A percentile compares a stretch with the other conserved stretches of the same genome.
Conservation (phyloP, 1,140 invertebrate species). For the Camponotus pennsylvanicus region DNA sequence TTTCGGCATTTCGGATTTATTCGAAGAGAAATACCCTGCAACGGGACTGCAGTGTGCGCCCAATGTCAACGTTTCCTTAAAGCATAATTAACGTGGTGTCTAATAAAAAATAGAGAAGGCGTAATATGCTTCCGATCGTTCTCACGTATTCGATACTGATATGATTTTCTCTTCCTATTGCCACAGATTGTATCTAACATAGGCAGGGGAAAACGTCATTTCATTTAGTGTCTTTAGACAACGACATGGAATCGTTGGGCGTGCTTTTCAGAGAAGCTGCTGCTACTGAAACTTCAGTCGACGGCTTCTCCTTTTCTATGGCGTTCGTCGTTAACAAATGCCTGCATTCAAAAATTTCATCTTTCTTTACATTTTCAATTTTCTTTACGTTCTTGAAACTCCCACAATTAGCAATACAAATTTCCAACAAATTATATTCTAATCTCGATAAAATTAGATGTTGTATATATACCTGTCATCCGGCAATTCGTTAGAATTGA, state of each 20-base stretch:
- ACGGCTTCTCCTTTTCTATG: background rate
- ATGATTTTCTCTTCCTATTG: constrained; percentile 79
- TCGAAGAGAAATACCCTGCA: constrained; percentile 69
- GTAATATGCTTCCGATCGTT: constrained; percentile 75
- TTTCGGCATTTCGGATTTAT: constrained; percentile 65
- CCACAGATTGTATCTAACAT: constrained; percentile 59
- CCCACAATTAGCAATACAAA: background rate
- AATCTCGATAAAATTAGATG: background rate
- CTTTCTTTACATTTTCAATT: background rate
- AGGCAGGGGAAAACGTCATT: constrained; percentile 40
- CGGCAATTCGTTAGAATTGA: constrained; percentile 68
- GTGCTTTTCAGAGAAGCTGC: background rate
- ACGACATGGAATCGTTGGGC: background rate
- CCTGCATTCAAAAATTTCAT: no score
- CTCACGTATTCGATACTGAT: constrained; percentile 79
- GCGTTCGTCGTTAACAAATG: background rate
- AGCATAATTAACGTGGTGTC: constrained; percentile 69
- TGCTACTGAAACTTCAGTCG: background rate
- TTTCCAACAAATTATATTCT: background rate
- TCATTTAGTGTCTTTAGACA: constrained; percentile 69
- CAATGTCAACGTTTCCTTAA: constrained; percentile 67
- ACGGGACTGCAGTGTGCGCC: constrained; percentile 53
- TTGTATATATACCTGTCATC: constrained; percentile 66
- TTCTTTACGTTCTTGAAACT: background rate
- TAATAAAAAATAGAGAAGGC: constrained; percentile 76